Evolutionary conservation across 2,113 vertebrate species (phyloP).

Genomic region (Microcebus griseorufus): DNA sequence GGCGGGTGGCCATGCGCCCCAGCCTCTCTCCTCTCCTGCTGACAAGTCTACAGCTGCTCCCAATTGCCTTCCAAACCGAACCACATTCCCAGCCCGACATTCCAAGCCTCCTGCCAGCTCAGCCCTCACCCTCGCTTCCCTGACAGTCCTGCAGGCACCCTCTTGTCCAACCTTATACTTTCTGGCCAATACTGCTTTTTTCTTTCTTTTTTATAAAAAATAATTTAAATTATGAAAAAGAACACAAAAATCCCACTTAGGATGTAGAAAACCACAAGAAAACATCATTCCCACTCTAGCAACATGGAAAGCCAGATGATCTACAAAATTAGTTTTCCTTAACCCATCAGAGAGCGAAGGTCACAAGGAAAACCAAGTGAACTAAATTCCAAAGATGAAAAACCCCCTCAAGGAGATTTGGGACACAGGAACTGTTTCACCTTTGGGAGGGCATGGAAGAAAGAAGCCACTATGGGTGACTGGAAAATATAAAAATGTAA

Average conservation of each 20-base stretch:
- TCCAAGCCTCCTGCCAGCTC: neutral
- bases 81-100: neutral
- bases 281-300: neutral
- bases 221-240: neutral
- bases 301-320: neutral
- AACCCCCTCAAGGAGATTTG: neutral
- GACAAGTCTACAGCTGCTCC: neutral
- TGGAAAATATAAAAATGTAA: neutral
- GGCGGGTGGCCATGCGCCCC: neutral
- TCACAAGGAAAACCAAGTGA: neutral
- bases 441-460: neutral
- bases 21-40: neutral
- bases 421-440: rapidly evolving
- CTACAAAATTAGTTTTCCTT: neutral
- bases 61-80: neutral
- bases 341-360: neutral
- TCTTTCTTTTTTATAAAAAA: neutral
- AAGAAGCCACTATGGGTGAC: neutral
- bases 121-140: neutral
- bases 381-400: neutral
- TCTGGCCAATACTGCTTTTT: neutral
- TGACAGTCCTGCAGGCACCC: neutral
- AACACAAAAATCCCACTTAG: neutral
- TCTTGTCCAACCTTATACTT: neutral
- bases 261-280: neutral